A percentile compares a stretch with the other conserved stretches of the same genome.
phyloP scores from a whole-genome alignment of 2,888 invertebrate species.

The Leptinotarsa rubiginosa region DNA sequence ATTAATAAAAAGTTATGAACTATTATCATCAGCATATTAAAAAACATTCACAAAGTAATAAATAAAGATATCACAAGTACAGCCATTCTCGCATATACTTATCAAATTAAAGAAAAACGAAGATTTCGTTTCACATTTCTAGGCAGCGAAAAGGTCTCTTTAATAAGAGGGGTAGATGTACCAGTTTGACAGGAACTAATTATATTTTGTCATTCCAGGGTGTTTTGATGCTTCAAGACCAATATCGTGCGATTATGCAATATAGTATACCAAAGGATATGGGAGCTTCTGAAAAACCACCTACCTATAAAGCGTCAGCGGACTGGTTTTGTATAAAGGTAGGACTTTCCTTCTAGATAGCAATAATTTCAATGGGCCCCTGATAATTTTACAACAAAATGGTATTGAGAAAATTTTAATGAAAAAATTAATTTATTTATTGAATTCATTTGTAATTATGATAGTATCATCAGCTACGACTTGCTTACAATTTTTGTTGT shows the following conservation, averaged over 20 bases:
- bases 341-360: slow-evolving; percentile 35
- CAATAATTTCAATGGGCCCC: background rate
- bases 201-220: slow-evolving; percentile 73
- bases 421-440: too few relatives aligned
- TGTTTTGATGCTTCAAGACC: slow-evolving; percentile 78
- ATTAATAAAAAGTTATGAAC: slow-evolving; percentile 8
- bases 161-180: slow-evolving; percentile 63
- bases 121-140: slow-evolving; percentile 52
- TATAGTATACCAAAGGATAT: slow-evolving; percentile 79
- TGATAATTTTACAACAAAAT: too few relatives aligned
- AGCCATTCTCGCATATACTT: slow-evolving; percentile 34
- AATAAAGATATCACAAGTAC: background rate
- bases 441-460: too few relatives aligned
- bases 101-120: slow-evolving; percentile 31
- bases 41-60: background rate
- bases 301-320: slow-evolving; percentile 69
- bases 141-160: slow-evolving; percentile 65
- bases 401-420: too few relatives aligned
- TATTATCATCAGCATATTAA: background rate
- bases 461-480: too few relatives aligned
- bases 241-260: slow-evolving; percentile 79
- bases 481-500: too few relatives aligned
- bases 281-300: slow-evolving; percentile 66
- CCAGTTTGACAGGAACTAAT: slow-evolving; percentile 38
- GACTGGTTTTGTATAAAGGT: slow-evolving; percentile 79